phyloP scores from a whole-genome alignment of 2,888 invertebrate species.

The Habrosyne pyritoides region DNA sequence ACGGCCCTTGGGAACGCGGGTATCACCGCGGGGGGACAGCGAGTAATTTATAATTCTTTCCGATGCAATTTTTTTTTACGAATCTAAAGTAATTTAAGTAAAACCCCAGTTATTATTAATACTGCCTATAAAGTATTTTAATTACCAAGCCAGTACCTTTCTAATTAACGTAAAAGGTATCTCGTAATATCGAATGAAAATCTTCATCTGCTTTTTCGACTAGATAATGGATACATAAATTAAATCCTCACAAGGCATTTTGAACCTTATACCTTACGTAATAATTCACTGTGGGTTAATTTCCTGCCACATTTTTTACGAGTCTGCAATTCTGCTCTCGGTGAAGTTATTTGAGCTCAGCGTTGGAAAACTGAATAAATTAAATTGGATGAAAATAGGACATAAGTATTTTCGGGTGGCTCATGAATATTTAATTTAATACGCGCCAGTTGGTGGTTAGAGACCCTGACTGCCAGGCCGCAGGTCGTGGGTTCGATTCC shows the following conservation, averaged over 20 bases:
- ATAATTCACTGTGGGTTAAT: background rate
- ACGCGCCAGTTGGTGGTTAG: no score
- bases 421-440: no score
- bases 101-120: no score
- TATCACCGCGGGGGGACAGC: no score
- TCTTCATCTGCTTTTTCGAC: background rate
- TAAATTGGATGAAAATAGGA: background rate
- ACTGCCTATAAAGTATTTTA: no score
- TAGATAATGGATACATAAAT: slow-evolving; percentile 1
- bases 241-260: background rate
- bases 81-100: background rate
- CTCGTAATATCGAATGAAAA: background rate
- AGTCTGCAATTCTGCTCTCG: background rate
- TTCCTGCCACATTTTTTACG: slow-evolving; percentile 1
- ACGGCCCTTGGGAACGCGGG: no score
- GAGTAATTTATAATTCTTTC: no score
- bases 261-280: background rate
- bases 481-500: no score
- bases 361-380: background rate
- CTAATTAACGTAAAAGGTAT: background rate
- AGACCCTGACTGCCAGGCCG: no score
- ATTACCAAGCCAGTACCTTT: background rate
- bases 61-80: background rate
- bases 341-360: background rate
- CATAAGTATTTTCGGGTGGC: no score